Evolutionary conservation across 30 jellyfish, hydroid and myxozoan genomes (phyloP).

Genomic region (Nemopilema nomurai): DNA sequence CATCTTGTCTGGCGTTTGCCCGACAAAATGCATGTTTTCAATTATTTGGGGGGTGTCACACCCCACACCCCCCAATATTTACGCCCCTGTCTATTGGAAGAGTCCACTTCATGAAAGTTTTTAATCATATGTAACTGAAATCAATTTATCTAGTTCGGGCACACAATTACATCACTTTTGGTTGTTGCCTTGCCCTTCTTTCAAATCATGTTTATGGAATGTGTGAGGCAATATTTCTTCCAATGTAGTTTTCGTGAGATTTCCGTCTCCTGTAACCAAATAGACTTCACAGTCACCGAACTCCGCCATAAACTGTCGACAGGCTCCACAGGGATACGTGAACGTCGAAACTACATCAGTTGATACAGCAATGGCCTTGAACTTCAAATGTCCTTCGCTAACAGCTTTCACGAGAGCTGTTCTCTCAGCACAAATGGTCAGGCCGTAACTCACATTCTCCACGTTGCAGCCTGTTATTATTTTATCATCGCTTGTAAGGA

Average conservation of each 20-base stretch:
- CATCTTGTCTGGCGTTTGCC: too few relatives aligned
- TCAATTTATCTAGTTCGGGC: too few relatives aligned
- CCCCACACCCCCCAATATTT: too few relatives aligned
- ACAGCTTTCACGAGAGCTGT: slow-evolving; percentile 96
- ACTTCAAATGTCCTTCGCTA: slow-evolving; percentile 85
- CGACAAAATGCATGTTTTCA: too few relatives aligned
- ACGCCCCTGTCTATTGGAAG: too few relatives aligned
- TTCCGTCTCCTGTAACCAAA: slow-evolving; percentile 49
- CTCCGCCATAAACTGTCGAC: slow-evolving; percentile 97
- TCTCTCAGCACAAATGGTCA: slow-evolving; percentile 97
- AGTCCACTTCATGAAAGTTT: too few relatives aligned
- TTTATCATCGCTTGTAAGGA: slow-evolving; percentile 64
- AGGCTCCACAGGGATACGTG: slow-evolving; percentile 94
- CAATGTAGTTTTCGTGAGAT: slow-evolving; percentile 9
- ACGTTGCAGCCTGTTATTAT: slow-evolving; percentile 91
- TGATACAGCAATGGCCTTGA: slow-evolving; percentile 85
- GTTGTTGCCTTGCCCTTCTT: slow-evolving; percentile 56
- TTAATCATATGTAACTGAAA: too few relatives aligned
- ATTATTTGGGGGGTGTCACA: too few relatives aligned
- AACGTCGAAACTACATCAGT: slow-evolving; percentile 76
- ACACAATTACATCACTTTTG: background rate
- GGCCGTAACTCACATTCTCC: slow-evolving; percentile 96
- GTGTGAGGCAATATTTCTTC: slow-evolving; percentile 61
- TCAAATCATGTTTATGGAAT: slow-evolving; percentile 52
- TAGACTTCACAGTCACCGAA: slow-evolving; percentile 86